Evolutionary conservation across 2,797 vertebrate genomes (phyloP).

Genomic region (Micrastur ruficollis): DNA sequence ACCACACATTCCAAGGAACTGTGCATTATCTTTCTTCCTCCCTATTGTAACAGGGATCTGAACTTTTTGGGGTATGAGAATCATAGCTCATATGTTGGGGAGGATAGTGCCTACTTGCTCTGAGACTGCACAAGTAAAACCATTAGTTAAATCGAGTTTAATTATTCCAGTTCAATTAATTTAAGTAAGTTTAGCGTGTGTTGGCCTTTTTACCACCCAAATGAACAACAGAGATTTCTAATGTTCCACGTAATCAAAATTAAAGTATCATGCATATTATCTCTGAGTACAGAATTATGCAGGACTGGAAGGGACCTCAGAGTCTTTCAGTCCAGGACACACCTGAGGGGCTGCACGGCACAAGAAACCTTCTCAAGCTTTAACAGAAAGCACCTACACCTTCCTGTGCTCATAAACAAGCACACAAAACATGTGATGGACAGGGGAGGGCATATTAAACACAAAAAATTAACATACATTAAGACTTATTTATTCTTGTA

Average conservation of each 20-base stretch:
- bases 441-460: not conserved
- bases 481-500: not conserved
- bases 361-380: not conserved
- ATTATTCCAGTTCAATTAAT: not conserved
- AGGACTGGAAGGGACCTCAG: not conserved
- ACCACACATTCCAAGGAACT: not conserved
- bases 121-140: not conserved
- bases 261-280: not conserved
- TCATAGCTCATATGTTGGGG: accelerated
- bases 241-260: not conserved
- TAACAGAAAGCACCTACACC: not conserved
- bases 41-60: not conserved
- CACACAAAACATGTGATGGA: not conserved
- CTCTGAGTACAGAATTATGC: not conserved
- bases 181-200: not conserved
- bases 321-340: not conserved
- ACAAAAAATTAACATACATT: not conserved
- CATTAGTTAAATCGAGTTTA: not conserved
- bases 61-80: not conserved
- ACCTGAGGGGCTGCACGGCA: not conserved
- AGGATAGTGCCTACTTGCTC: not conserved
- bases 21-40: not conserved
- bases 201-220: not conserved
- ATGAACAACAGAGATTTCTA: not conserved
- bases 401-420: not conserved